Base-by-base conservation (phyloP, 2,888 invertebrate genomes). In the Yponomeuta evonymella region DNA sequence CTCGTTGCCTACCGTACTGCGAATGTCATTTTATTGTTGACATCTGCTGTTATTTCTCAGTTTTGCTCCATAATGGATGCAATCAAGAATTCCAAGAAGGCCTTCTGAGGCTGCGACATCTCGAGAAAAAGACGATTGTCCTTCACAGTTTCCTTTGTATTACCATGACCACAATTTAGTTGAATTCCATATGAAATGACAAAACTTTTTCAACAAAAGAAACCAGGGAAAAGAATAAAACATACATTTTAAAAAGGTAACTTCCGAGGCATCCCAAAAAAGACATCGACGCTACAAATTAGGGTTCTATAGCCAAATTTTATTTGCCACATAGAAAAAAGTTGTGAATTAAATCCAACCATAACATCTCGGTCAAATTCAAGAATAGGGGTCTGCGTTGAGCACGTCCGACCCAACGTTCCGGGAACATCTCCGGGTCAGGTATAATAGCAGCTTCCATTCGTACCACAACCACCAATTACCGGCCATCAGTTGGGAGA, bases 391-490 rank as follows among this genome's bases (percentile, higher is more conserved):
- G 36, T 36, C 15, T 9, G 67, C n/a, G 43, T 4, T 65, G 67
- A 71, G 65, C 70, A 71, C 70, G 70, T 71, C 67, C 58, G 66
- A 67, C 33, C 43, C 64, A 66, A 12, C 51, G 29, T 73, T 73
- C 73, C 72, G 33, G 69, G 73, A 73, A 73, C 71, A 29, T 48
- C 67, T 69, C 67, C 81, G 80, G 84, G 82, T 84, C 86, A 83
- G 81, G 76, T 76, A 78, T 86, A 86, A 88, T 85, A 80, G 82
- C 82, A 76, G 76, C 79, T 72, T 73, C 76, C 76, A 73, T 70
- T 71, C 69, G 36, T 48, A 29, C 65, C 72, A 76, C 77, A 85
- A 82, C 87, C 85, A 77, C 75, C 83, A 88, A 89, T 89, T 89
- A 88, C 83, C 77, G 79, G 81, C 83, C 87, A 88, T 87, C 87